Base-by-base conservation (phyloP, 2,888 invertebrate genomes). In the Caenorhabditis sp. region DNA sequence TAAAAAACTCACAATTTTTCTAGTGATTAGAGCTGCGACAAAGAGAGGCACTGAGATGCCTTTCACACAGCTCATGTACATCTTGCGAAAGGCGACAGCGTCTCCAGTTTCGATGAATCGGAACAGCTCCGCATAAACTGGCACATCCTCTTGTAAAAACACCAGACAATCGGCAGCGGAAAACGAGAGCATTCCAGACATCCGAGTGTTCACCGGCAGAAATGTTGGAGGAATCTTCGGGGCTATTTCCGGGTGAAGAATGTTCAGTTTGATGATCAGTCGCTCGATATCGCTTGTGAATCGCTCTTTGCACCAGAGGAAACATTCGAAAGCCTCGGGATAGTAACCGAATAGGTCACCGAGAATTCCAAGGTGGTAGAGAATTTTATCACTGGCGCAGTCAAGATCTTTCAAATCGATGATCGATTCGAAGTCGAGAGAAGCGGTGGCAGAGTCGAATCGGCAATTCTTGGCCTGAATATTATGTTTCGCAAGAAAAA, bases 331-430 rank as follows among this genome's bases (percentile, higher is more conserved):
- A 2, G 83, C 74, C 53, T 85, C 81, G 0, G 72, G 62, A 58
- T 82, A 86, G 58, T 76, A 83, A 20, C 86, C 86, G 65, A 85
- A 85, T 0, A 84, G 76, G 37, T 86, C 85, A 1, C 80, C 68
- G 5, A 86, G 53, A 8, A 85, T n/a, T 8, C 80, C 85, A 4
- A 86, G 64, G 67, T 83, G 77, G n/a, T 74, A 74, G 3, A 83
- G 35, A 9, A 72, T 28, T 2, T 51, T 15, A 0, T 67, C 40
- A 22, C 71, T 28, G 22, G 68, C 70, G n/a, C 24, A 40, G 11
- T 51, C 40, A n/a, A 65, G 60, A 79, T 82, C 50, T 28, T 44
- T 56, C 22, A 86, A 26, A 32, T 83, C 83, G 28, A 79, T 44
- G 11, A 86, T 70, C 32, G 80, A 53, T 15, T 80, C 76, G 22